Base-by-base conservation (phyloP, 2,113 vertebrate species). In the Zeus faber region DNA sequence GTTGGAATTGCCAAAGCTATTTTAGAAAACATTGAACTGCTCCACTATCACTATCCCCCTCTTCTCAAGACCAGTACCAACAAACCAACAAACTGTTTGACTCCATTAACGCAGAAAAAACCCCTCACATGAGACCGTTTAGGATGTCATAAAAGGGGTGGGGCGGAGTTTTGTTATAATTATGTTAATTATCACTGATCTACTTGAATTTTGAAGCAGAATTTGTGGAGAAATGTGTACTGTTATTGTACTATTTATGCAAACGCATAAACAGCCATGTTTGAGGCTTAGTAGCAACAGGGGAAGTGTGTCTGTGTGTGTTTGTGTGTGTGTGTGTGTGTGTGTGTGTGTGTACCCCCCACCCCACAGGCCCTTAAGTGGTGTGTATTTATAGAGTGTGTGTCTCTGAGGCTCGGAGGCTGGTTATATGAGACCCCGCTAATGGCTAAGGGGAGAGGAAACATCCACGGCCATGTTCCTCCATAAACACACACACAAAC, bases 361-460 rank as follows among this genome's bases (percentile, higher is more conserved):
- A 72, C 85, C 79, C 81, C 81, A 80, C 71, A 85, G 85, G 81
- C 85, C 85, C 85, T 87, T 85, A 87, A 87, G 85, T 87, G 85
- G 81, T 85, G 79, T 84, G 83, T 87, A 87, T 87, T 87, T 87
- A 87, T 87, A 87, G 83, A 79, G 78, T 66, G 78, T 84, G 72
- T 70, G 55, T 85, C 70, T 84, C 85, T 81, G 35, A 84, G 80
- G 81, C 74, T 68, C 76, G 77, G 48, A 67, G 70, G 60, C 76
- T 79, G 77, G 85, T 84, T 87, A 87, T 81, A 84, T 80, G 85
- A 87, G 85, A 80, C 74, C 69, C 55, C 77, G 82, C 81, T 87
- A 85, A 87, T 87, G 85, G 85, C 67, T 62, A n/a, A 62, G 67
- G 82, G 77, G 64, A 77, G 61, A 77, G 61, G 68, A 81, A 80